Percentiles rank a stretch among this genome's conserved stretches.
phyloP scores from a whole-genome alignment of 1,140 invertebrate species.

The Drosophila watanabei region DNA sequence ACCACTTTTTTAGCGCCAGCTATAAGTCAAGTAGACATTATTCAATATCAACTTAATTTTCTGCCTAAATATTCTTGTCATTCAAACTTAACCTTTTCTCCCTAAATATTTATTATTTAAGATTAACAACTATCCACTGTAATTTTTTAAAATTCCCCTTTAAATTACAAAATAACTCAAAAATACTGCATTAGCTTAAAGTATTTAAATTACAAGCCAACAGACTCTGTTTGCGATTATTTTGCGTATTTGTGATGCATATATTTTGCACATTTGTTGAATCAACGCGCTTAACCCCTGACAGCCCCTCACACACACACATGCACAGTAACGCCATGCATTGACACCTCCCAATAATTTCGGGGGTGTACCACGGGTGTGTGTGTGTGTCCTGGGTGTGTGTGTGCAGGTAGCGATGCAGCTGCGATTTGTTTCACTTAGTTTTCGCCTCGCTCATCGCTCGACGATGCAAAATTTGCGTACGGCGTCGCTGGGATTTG shows the following conservation, averaged over 20 bases:
- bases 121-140: neutral
- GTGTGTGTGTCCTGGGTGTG: conserved; percentile 2
- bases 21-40: neutral
- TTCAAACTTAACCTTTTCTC: neutral
- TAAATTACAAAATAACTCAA: neutral
- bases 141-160: neutral
- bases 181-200: neutral
- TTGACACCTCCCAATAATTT: conserved; percentile 79
- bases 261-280: conserved; percentile 30
- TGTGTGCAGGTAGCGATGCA: conserved; percentile 46
- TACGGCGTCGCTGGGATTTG: conserved; percentile 67
- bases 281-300: conserved; percentile 30
- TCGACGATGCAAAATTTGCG: conserved; percentile 60
- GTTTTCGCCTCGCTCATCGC: conserved; percentile 26
- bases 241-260: neutral
- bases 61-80: neutral
- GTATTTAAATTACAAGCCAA: neutral
- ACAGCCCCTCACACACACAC: conserved; percentile 14
- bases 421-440: conserved; percentile 77
- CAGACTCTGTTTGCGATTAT: neutral
- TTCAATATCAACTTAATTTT: neutral
- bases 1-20: too few relatives aligned
- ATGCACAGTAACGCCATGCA: conserved; percentile 46
- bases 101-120: too few relatives aligned
- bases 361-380: conserved; percentile 2